Percentiles rank a stretch among this genome's conserved stretches.
Conservation (phyloP, 2,888 invertebrate species). For the Altica lythri region DNA sequence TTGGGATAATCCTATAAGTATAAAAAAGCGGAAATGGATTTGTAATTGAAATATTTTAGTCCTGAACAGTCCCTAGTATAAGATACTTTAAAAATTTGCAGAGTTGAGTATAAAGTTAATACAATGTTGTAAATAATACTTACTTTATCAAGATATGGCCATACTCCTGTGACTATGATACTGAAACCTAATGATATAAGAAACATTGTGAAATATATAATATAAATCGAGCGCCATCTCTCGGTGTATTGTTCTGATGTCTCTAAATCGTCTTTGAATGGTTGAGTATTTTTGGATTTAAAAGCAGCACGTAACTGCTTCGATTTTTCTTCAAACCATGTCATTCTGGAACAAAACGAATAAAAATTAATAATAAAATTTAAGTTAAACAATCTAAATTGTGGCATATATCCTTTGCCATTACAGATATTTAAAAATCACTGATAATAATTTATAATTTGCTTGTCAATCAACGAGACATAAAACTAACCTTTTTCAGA, state of each 20-base stretch:
- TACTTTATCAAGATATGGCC: constrained; percentile 88
- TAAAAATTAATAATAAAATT: too few species aligned
- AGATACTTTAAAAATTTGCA: neutral
- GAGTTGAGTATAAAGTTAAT: constrained; percentile 3
- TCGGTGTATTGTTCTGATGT: constrained; percentile 67
- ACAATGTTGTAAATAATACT: constrained; percentile 38
- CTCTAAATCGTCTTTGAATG: constrained; percentile 62
- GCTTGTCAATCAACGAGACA: too few species aligned
- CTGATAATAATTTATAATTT: too few species aligned
- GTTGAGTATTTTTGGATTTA: constrained; percentile 34
- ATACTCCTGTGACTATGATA: constrained; percentile 84
- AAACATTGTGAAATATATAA: constrained; percentile 89
- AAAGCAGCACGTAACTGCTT: constrained; percentile 38
- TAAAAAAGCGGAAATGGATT: too few species aligned
- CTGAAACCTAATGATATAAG: constrained; percentile 88
- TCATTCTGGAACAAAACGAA: constrained; percentile 35
- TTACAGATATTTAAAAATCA: too few species aligned
- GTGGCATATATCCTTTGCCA: too few species aligned
- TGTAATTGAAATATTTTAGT: too few species aligned
- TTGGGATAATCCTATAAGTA: too few species aligned
- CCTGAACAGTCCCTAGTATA: too few species aligned
- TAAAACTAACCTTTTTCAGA: too few species aligned
- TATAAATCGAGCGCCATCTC: constrained; percentile 78
- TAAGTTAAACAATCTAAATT: too few species aligned
- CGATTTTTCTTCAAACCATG: constrained; percentile 38